Evolutionary conservation across 2,888 invertebrate genomes (phyloP).

Genomic region (Campoplex capitator): DNA sequence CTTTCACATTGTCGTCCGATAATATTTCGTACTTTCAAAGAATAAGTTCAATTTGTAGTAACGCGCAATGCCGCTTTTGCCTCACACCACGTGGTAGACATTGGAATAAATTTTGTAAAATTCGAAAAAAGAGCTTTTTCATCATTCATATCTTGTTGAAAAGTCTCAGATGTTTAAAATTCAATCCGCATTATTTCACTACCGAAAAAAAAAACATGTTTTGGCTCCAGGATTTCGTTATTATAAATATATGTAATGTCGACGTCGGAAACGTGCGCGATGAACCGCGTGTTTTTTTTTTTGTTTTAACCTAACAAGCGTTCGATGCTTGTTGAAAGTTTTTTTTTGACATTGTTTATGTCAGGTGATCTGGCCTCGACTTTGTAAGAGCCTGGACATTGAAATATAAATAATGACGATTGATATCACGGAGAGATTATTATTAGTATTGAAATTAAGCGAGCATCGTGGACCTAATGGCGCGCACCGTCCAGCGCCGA

Average conservation of each 20-base stretch:
- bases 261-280: constrained; percentile 36
- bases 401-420: not conserved
- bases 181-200: not conserved
- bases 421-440: not conserved
- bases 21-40: constrained; percentile 25
- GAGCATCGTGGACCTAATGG: not conserved
- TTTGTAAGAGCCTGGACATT: not conserved
- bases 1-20: not conserved
- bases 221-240: not conserved
- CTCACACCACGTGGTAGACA: constrained; percentile 75
- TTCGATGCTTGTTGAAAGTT: not conserved
- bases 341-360: constrained; percentile 32
- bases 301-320: not conserved
- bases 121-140: not conserved
- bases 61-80: constrained; percentile 58
- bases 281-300: constrained; percentile 27
- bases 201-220: not conserved
- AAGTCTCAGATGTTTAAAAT: not conserved
- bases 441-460: not conserved
- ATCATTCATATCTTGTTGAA: not conserved
- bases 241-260: constrained; percentile 17
- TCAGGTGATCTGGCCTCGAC: not conserved
- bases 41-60: constrained; percentile 7
- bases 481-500: not conserved
- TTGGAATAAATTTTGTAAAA: constrained; percentile 37